These are phyloP conservation scores for Phoeniculus purpureus DNA, from an alignment of 2,797 vertebrate genomes.

Conservation along the genomic window DNA sequence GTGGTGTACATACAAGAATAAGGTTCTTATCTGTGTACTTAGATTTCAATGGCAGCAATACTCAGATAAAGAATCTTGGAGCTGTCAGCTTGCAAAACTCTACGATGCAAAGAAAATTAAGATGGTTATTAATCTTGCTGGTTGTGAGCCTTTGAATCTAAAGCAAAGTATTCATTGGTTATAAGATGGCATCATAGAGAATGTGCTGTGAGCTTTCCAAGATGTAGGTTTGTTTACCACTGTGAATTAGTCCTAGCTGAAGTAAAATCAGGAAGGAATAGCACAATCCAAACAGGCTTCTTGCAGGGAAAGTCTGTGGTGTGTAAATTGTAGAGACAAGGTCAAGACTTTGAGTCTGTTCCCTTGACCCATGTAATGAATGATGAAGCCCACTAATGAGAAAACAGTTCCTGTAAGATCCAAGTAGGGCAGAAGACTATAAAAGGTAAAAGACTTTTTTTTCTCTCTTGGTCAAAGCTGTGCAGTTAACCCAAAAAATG, in stretches of 20 bases:
- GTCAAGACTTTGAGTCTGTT: slow-evolving; percentile 25
- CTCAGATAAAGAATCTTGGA: background rate
- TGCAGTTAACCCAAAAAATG: slow-evolving; percentile 21
- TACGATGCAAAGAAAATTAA: background rate
- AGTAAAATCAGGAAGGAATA: background rate
- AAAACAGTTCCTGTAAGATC: slow-evolving; percentile 45
- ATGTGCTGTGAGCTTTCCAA: background rate
- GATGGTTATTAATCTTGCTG: background rate
- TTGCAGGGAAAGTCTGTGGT: background rate
- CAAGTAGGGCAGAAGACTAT: background rate
- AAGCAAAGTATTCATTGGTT: background rate
- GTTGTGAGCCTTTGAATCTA: background rate
- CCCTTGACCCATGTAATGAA: slow-evolving; percentile 45
- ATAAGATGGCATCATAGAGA: background rate
- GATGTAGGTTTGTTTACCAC: background rate
- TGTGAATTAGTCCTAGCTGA: background rate
- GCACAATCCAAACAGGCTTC: background rate
- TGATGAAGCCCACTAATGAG: slow-evolving; percentile 47
- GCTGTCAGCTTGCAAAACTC: background rate
- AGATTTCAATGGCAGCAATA: background rate
- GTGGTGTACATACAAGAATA: background rate
- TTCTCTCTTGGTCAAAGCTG: background rate
- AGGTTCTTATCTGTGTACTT: background rate
- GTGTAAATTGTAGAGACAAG: background rate
- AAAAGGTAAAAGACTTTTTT: slow-evolving; percentile 18